Percentiles rank a stretch among this genome's conserved stretches.
Conservation (phyloP, 1,140 invertebrate species). For the Pseudobourletiella spinata region DNA sequence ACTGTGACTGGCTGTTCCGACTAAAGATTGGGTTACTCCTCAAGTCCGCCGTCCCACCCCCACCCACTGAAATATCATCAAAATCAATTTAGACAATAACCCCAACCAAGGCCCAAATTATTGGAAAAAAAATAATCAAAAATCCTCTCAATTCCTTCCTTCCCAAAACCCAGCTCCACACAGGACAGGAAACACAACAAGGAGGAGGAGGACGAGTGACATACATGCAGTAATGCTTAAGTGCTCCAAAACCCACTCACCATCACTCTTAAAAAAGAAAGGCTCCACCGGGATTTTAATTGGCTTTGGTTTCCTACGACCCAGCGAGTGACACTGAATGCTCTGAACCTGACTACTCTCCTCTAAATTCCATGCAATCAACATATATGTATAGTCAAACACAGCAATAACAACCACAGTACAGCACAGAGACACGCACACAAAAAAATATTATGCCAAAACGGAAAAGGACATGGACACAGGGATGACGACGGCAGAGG, state of each 20-base stretch:
- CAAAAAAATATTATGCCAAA: conserved; percentile 11
- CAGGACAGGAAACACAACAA: too few relatives aligned
- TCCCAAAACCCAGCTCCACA: too few relatives aligned
- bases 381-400: too few relatives aligned
- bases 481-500: not conserved
- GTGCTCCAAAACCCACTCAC: conserved; percentile 17
- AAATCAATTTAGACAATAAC: too few relatives aligned
- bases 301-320: conserved; percentile 52
- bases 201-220: too few relatives aligned
- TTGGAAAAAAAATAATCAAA: too few relatives aligned
- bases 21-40: conserved; percentile 15
- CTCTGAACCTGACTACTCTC: conserved; percentile 28
- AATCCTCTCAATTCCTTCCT: too few relatives aligned
- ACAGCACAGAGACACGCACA: conserved; percentile 8
- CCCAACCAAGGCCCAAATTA: too few relatives aligned
- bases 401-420: too few relatives aligned
- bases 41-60: conserved; percentile 13
- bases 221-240: too few relatives aligned
- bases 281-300: conserved; percentile 51
- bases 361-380: too few relatives aligned
- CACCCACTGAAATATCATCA: conserved; percentile 14
- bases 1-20: conserved; percentile 12
- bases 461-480: too few relatives aligned
- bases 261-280: conserved; percentile 25
- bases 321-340: conserved; percentile 34